phyloP scores from a whole-genome alignment of 92 coral and sea anemone genomes.

The Parazoanthus swiftii region DNA sequence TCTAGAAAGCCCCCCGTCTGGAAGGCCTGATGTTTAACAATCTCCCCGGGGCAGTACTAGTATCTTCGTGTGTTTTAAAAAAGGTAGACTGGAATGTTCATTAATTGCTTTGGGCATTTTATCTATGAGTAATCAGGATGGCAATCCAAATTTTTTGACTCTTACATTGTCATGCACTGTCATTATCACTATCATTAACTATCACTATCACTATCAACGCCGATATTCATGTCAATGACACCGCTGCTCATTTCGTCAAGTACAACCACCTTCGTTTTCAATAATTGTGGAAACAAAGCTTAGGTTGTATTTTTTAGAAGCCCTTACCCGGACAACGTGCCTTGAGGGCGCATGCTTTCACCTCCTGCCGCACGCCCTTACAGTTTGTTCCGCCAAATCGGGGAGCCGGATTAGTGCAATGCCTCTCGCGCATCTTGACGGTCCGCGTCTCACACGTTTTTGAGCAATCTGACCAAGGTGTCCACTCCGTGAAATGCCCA shows the following conservation, averaged over 20 bases:
- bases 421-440: conserved; percentile 50
- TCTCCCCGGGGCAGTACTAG: no score
- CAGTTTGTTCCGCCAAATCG: conserved; percentile 53
- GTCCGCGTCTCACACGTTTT: conserved; percentile 46
- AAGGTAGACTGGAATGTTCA: no score
- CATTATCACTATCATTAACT: no score
- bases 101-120: no score
- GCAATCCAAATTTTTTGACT: no score
- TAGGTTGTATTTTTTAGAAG: neutral
- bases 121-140: no score
- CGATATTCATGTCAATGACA: neutral
- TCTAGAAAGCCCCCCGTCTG: no score
- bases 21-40: no score
- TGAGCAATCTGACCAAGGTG: conserved; percentile 57
- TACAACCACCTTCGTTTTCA: neutral
- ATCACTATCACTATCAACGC: neutral
- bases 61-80: no score
- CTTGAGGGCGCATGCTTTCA: conserved; percentile 29
- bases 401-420: conserved; percentile 57
- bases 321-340: conserved; percentile 25
- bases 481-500: conserved; percentile 58
- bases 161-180: no score
- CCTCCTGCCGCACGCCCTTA: conserved; percentile 47
- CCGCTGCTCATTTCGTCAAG: neutral
- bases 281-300: neutral